A percentile compares a stretch with the other conserved stretches of the same genome.
phyloP scores from a whole-genome alignment of 2,113 vertebrate genomes.

The Gnathonemus echidnorhynchus region DNA sequence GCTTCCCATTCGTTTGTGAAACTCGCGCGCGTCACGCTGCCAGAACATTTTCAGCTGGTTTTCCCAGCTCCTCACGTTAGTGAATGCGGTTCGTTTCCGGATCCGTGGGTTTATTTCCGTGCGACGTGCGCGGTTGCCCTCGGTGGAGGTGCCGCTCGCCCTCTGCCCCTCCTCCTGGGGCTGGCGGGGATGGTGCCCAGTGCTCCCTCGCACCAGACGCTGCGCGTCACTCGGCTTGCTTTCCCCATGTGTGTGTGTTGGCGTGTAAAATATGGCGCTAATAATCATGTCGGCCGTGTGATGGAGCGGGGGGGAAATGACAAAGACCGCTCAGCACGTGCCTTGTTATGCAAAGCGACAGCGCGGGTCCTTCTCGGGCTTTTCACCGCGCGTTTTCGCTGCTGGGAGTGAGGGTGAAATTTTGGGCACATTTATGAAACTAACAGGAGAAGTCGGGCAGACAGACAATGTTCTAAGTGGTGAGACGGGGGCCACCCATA shows the following conservation, averaged over 20 bases:
- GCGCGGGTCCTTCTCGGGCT: background rate
- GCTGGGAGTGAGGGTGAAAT: background rate
- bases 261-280: background rate
- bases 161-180: background rate
- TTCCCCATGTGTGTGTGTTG: constrained; percentile 1
- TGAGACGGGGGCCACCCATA: background rate
- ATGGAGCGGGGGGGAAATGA: background rate
- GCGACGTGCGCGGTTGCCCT: background rate
- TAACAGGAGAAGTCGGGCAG: background rate
- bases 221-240: background rate
- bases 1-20: background rate
- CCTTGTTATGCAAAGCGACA: background rate
- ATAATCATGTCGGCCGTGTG: background rate
- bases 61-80: background rate
- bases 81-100: background rate
- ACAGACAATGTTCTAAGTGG: background rate
- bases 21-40: background rate
- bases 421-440: background rate
- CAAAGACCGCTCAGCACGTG: background rate
- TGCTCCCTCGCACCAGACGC: background rate
- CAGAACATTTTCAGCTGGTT: background rate
- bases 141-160: background rate
- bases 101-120: background rate
- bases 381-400: background rate
- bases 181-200: background rate